phyloP scores from a whole-genome alignment of 1,140 invertebrate genomes.

The Zaprionus kolodkinae region DNA sequence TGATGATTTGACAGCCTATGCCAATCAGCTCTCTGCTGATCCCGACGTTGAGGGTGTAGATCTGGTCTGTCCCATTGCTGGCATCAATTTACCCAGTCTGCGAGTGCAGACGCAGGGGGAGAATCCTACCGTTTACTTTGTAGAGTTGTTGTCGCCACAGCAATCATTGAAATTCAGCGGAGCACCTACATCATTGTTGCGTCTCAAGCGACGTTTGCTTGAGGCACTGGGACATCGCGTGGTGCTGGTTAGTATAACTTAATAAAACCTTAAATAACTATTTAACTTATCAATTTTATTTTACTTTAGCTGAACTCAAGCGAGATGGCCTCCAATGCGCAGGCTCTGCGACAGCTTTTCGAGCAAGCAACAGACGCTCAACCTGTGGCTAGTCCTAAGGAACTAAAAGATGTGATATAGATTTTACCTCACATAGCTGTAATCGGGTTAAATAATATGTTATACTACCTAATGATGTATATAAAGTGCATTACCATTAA shows the following conservation, averaged over 20 bases:
- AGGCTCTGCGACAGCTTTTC: slow-evolving; percentile 50
- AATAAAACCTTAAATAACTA: neutral
- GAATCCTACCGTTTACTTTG: slow-evolving; percentile 50
- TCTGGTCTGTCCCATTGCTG: slow-evolving; percentile 68
- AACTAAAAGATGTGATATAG: slow-evolving; percentile 67
- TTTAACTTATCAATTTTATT: neutral
- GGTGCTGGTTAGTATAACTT: slow-evolving; percentile 57
- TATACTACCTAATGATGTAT: slow-evolving; percentile 85
- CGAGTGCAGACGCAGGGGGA: slow-evolving; percentile 51
- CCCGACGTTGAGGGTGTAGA: slow-evolving; percentile 57
- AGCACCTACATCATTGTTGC: slow-evolving; percentile 56
- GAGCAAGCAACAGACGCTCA: slow-evolving; percentile 9
- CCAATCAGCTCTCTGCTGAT: slow-evolving; percentile 47
- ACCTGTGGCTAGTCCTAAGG: slow-evolving; percentile 30
- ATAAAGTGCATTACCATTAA: slow-evolving; percentile 77
- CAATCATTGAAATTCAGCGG: slow-evolving; percentile 64
- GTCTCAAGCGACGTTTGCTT: slow-evolving; percentile 65
- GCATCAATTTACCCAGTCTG: slow-evolving; percentile 73
- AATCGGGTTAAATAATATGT: slow-evolving; percentile 14
- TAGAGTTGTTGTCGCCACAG: slow-evolving; percentile 60
- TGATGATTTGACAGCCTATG: slow-evolving; percentile 45
- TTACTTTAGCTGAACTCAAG: slow-evolving; percentile 48
- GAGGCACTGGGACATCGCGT: slow-evolving; percentile 66
- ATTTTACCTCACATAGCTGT: slow-evolving; percentile 51
- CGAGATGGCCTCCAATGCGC: slow-evolving; percentile 56